A percentile compares a stretch with the other conserved stretches of the same genome.
Conservation (phyloP, 1,140 invertebrate species). For the Drosophila sp. region DNA sequence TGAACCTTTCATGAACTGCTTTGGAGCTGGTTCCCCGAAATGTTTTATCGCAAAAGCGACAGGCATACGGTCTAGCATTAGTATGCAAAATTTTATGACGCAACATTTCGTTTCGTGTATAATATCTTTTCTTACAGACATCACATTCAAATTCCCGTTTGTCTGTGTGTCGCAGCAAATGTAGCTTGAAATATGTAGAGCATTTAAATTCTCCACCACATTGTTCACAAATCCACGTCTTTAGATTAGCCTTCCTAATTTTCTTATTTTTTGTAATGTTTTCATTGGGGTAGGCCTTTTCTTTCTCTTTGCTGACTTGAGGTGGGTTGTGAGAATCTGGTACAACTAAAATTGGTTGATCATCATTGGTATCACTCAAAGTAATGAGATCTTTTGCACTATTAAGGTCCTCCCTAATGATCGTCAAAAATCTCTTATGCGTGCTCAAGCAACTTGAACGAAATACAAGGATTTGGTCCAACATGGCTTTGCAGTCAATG, state of each 20-base stretch:
- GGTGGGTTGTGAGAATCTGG: not conserved
- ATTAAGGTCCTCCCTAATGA: constrained; percentile 10
- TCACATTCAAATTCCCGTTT: constrained; percentile 61
- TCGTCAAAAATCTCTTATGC: constrained; percentile 38
- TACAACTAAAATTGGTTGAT: not conserved
- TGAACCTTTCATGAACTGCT: constrained; percentile 56
- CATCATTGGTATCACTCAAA: not conserved
- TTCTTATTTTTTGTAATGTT: not conserved
- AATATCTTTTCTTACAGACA: constrained; percentile 56
- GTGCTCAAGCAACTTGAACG: constrained; percentile 46
- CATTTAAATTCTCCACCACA: constrained; percentile 63
- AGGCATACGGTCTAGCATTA: constrained; percentile 56
- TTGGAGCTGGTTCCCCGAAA: constrained; percentile 66
- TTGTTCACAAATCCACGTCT: constrained; percentile 65
- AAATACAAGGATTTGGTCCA: constrained; percentile 42
- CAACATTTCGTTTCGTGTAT: constrained; percentile 59
- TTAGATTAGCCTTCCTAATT: constrained; percentile 2
- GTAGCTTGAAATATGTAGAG: constrained; percentile 62
- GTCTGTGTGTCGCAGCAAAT: constrained; percentile 56
- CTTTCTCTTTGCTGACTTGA: not conserved
- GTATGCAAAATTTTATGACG: constrained; percentile 63
- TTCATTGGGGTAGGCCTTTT: not conserved
- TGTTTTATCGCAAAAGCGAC: constrained; percentile 58
- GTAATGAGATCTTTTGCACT: not conserved
- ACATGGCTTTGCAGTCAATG: constrained; percentile 35